Conservation (phyloP, 2,888 invertebrate species). For the Eristalis tenax region DNA sequence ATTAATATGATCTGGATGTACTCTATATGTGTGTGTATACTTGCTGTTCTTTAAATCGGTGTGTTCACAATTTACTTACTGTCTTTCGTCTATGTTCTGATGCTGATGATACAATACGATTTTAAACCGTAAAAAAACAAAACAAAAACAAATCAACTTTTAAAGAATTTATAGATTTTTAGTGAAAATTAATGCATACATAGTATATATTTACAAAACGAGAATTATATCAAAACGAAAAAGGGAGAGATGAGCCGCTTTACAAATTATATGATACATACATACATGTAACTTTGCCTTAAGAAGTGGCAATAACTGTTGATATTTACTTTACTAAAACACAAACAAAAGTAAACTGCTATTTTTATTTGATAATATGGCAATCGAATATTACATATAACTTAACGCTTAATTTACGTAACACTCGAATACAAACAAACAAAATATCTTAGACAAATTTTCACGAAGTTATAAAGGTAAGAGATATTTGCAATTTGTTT, state of each 20-base stretch:
- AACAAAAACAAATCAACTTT: conserved; percentile 23
- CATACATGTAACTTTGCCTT: conserved; percentile 38
- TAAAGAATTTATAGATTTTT: conserved; percentile 65
- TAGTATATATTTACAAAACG: conserved; percentile 52
- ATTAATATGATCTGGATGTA: conserved; percentile 69
- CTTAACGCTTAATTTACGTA: conserved; percentile 22
- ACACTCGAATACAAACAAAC: neutral
- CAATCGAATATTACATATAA: conserved; percentile 44
- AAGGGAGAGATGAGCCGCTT: conserved; percentile 43
- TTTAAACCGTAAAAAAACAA: neutral
- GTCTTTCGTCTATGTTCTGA: conserved; percentile 28
- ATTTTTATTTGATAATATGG: neutral
- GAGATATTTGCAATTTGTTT: conserved; percentile 27
- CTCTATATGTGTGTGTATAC: conserved; percentile 55
- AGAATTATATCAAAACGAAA: conserved; percentile 21
- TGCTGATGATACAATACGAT: neutral
- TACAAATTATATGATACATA: conserved; percentile 13
- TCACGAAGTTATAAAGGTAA: conserved; percentile 48
- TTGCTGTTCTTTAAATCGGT: conserved; percentile 62
- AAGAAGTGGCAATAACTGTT: conserved; percentile 61
- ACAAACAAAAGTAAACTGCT: conserved; percentile 15
- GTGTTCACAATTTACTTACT: conserved; percentile 54
- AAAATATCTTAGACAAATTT: conserved; percentile 17
- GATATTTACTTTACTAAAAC: conserved; percentile 61
- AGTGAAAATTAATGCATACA: conserved; percentile 33